A percentile compares a stretch with the other conserved stretches of the same genome.
phyloP scores from a whole-genome alignment of 2,888 invertebrate species.

The Megamerina dolium region DNA sequence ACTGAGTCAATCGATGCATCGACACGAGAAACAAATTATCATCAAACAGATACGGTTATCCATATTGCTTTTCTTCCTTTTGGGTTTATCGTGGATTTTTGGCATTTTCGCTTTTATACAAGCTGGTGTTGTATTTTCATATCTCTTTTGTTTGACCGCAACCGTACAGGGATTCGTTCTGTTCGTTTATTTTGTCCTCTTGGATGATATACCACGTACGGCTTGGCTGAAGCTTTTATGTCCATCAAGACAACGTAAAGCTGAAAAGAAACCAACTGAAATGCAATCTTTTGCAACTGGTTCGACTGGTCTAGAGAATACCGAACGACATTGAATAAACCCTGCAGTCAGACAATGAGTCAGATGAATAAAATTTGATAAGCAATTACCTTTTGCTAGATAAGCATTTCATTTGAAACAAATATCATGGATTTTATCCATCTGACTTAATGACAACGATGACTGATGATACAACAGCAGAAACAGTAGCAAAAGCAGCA shows the following conservation, averaged over 20 bases:
- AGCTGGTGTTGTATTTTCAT: conserved; percentile 53
- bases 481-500: no score
- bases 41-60: conserved; percentile 55
- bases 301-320: conserved; percentile 12
- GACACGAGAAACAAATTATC: conserved; percentile 29
- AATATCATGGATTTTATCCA: no score
- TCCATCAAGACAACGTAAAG: conserved; percentile 4
- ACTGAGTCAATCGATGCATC: conserved; percentile 41
- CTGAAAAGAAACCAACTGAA: conserved; percentile 18
- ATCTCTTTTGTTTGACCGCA: conserved; percentile 59
- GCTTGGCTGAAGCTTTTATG: conserved; percentile 45
- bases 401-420: no score
- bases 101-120: conserved; percentile 54
- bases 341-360: no score
- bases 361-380: no score
- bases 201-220: conserved; percentile 53
- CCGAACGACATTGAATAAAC: no score
- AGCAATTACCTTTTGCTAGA: no score
- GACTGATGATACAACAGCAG: no score
- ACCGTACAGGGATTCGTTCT: conserved; percentile 59
- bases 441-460: no score
- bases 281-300: conserved; percentile 23
- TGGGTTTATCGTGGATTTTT: conserved; percentile 60
- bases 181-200: conserved; percentile 57
- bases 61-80: conserved; percentile 56